phyloP scores from a whole-genome alignment of 2,888 invertebrate species.

The Drosophila yooni region DNA sequence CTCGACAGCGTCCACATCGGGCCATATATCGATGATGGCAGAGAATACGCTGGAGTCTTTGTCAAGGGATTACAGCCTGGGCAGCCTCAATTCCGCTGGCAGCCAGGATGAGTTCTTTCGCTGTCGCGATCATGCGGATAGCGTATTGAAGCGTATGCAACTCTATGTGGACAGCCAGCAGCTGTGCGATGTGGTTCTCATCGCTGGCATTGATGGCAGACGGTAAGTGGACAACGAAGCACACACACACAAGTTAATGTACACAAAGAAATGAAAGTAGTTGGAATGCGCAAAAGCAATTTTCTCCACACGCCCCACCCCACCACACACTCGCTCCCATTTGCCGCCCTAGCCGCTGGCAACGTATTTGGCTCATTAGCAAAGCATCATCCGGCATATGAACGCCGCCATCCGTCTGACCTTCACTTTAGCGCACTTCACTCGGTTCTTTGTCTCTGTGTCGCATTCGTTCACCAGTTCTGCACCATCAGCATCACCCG shows the following conservation, averaged over 20 bases:
- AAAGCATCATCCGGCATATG: slow-evolving; percentile 46
- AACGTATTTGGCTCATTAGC: slow-evolving; percentile 59
- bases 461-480: slow-evolving; percentile 40
- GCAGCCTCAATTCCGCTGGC: slow-evolving; percentile 88
- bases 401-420: slow-evolving; percentile 46
- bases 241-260: neutral
- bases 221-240: slow-evolving; percentile 84
- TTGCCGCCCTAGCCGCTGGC: neutral
- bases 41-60: slow-evolving; percentile 85
- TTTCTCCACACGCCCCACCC: neutral
- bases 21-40: slow-evolving; percentile 81
- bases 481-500: slow-evolving; percentile 18
- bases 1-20: slow-evolving; percentile 83
- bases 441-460: slow-evolving; percentile 71
- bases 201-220: slow-evolving; percentile 90
- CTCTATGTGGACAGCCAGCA: slow-evolving; percentile 92
- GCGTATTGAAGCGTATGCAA: slow-evolving; percentile 92
- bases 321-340: neutral
- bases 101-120: slow-evolving; percentile 92
- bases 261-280: slow-evolving; percentile 55
- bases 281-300: slow-evolving; percentile 48
- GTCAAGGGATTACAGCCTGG: slow-evolving; percentile 89
- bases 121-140: slow-evolving; percentile 92
- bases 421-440: slow-evolving; percentile 65
- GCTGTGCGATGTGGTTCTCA: slow-evolving; percentile 94